phyloP scores from a whole-genome alignment of 2,797 vertebrate genomes.

The Neomorphus geoffroyi region DNA sequence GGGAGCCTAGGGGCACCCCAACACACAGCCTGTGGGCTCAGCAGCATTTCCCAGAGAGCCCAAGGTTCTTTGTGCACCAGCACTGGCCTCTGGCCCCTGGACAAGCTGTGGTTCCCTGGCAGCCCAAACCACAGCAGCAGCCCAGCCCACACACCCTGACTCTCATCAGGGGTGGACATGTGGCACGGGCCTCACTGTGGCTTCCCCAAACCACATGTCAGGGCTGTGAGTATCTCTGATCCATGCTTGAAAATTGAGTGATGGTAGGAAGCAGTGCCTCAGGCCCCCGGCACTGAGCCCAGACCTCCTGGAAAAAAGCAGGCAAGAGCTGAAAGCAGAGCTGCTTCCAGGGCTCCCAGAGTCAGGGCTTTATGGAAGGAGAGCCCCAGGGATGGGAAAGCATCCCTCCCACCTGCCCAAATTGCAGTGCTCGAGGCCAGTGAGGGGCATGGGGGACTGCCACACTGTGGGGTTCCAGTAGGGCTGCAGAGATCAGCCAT shows the following conservation, averaged over 20 bases:
- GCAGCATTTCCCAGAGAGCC: not conserved
- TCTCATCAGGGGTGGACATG: fast-evolving
- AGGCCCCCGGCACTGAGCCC: fast-evolving
- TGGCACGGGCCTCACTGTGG: not conserved
- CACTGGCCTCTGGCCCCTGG: not conserved
- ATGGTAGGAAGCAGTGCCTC: not conserved
- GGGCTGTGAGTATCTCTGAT: not conserved
- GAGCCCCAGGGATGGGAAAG: not conserved
- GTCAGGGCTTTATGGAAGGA: not conserved
- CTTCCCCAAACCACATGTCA: not conserved
- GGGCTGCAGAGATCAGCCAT: not conserved
- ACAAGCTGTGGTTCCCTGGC: fast-evolving
- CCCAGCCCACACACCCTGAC: not conserved
- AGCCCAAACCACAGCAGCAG: not conserved
- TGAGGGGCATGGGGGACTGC: fast-evolving
- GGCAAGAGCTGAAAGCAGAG: not conserved
- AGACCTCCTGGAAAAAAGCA: not conserved
- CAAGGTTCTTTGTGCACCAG: not conserved
- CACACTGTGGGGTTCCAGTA: not conserved
- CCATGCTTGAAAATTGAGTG: not conserved
- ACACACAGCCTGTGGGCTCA: not conserved
- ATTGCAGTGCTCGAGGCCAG: not conserved
- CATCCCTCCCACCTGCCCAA: not conserved
- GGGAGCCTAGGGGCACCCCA: not conserved
- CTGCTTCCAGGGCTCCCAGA: not conserved